phyloP scores from a whole-genome alignment of 2,797 vertebrate genomes.

The Gymnoscopelus microlampas region DNA sequence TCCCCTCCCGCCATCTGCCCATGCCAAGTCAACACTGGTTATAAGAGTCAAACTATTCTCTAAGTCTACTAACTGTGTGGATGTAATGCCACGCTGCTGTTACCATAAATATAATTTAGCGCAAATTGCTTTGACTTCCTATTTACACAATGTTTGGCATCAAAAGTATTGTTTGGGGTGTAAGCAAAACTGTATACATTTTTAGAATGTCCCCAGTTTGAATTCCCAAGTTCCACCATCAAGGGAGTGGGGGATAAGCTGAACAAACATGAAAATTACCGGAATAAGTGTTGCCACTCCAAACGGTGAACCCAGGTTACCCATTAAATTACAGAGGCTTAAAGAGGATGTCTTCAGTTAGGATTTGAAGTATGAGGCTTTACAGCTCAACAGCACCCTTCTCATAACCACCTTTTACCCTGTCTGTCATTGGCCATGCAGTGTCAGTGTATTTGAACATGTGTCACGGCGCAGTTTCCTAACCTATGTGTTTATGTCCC shows the following conservation, averaged over 20 bases:
- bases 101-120: slow-evolving; percentile 10
- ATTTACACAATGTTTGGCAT: not conserved
- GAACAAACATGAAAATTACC: too few relatives aligned
- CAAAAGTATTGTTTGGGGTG: slow-evolving; percentile 10
- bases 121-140: too few relatives aligned
- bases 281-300: too few relatives aligned
- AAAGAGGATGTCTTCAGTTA: slow-evolving; percentile 50
- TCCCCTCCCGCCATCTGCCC: slow-evolving; percentile 68
- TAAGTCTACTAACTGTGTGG: not conserved
- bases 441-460: slow-evolving; percentile 55
- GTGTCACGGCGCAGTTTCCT: slow-evolving; percentile 76
- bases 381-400: slow-evolving; percentile 12
- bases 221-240: slow-evolving; percentile 5
- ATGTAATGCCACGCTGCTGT: slow-evolving; percentile 14
- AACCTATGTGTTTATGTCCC: slow-evolving; percentile 39
- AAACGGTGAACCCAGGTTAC: not conserved
- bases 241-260: too few relatives aligned
- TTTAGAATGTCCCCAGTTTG: slow-evolving; percentile 29
- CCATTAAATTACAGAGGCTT: slow-evolving; percentile 1
- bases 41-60: slow-evolving; percentile 48
- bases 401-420: slow-evolving; percentile 51
- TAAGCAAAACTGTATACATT: not conserved
- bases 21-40: slow-evolving; percentile 41
- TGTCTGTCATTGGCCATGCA: slow-evolving; percentile 33
- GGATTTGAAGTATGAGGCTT: slow-evolving; percentile 33